phyloP scores from a whole-genome alignment of 1,140 invertebrate genomes.

The Drosophila lacteicornis region DNA sequence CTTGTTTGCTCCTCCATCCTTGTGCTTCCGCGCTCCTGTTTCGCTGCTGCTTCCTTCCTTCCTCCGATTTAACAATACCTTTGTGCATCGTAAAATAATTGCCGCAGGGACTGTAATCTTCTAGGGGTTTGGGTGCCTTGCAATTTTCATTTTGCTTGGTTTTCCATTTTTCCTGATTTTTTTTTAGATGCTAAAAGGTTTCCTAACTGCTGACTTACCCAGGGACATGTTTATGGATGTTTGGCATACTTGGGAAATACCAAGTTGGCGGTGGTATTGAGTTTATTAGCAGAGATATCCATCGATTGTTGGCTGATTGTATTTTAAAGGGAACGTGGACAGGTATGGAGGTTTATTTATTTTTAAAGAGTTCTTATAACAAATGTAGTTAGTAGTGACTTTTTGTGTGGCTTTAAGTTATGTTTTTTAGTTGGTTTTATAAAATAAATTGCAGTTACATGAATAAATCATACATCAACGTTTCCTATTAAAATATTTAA shows the following conservation, averaged over 20 bases:
- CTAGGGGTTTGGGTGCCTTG: slow-evolving; percentile 70
- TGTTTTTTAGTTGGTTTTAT: too few relatives aligned
- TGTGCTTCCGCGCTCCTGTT: slow-evolving; percentile 14
- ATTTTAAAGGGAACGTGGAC: not conserved
- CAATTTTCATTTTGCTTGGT: slow-evolving; percentile 60
- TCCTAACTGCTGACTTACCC: slow-evolving; percentile 24
- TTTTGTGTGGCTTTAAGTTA: too few relatives aligned
- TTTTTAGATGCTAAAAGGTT: slow-evolving; percentile 29
- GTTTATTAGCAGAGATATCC: slow-evolving; percentile 30
- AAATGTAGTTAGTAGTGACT: too few relatives aligned
- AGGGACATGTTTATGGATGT: slow-evolving; percentile 49
- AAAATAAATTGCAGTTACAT: too few relatives aligned
- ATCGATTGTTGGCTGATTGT: slow-evolving; percentile 24
- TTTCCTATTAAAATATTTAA: too few relatives aligned
- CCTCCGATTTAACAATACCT: slow-evolving; percentile 77
- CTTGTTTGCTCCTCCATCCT: slow-evolving; percentile 61
- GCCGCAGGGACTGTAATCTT: slow-evolving; percentile 81
- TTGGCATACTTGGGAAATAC: slow-evolving; percentile 34
- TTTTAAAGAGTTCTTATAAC: not conserved
- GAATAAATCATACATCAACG: too few relatives aligned
- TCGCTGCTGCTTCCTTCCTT: slow-evolving; percentile 26
- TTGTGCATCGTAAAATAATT: slow-evolving; percentile 85
- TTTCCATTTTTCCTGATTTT: slow-evolving; percentile 15
- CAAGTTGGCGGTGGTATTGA: slow-evolving; percentile 7
- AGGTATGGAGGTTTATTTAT: slow-evolving; percentile 6